Percentiles rank a stretch among this genome's conserved stretches.
Conservation (phyloP, 2,888 invertebrate genomes). For the Argynnis bischoffii region DNA sequence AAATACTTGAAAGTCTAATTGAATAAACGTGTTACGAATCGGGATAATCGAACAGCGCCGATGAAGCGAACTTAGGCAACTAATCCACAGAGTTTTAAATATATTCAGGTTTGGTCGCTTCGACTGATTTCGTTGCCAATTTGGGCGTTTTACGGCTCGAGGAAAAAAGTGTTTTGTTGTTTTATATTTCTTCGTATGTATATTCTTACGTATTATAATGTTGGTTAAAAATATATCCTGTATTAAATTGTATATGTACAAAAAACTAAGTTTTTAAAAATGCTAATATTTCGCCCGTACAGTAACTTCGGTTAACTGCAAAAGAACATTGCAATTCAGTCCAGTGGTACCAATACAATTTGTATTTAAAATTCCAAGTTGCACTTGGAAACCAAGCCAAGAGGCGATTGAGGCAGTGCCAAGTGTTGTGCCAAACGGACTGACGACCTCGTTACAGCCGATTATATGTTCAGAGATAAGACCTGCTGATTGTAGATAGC, state of each 20-base stretch:
- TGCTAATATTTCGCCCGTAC: too few species aligned
- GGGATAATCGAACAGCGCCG: constrained; percentile 56
- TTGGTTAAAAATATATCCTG: too few species aligned
- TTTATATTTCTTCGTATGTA: too few species aligned
- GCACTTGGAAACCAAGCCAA: constrained; percentile 8
- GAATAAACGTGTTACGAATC: constrained; percentile 68
- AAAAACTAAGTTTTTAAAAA: too few species aligned
- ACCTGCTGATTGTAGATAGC: constrained; percentile 11
- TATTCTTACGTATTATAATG: too few species aligned
- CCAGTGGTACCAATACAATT: constrained; percentile 6
- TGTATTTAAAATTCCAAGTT: constrained; percentile 15
- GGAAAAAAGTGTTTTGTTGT: too few species aligned
- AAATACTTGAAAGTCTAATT: constrained; percentile 68
- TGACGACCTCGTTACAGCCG: constrained; percentile 23
- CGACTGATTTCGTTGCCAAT: background rate
- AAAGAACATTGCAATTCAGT: constrained; percentile 5
- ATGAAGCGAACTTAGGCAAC: constrained; percentile 46
- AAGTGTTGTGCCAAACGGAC: constrained; percentile 22
- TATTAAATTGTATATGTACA: too few species aligned
- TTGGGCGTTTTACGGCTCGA: too few species aligned
- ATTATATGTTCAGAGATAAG: constrained; percentile 1
- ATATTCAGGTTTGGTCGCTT: constrained; percentile 25
- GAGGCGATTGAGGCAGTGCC: constrained; percentile 18
- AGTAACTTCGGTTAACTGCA: background rate
- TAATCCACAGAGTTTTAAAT: constrained; percentile 37